Percentiles rank a stretch among this genome's conserved stretches.
Conservation (phyloP, 2,113 vertebrate species). For the Lophotis ruficrista region DNA sequence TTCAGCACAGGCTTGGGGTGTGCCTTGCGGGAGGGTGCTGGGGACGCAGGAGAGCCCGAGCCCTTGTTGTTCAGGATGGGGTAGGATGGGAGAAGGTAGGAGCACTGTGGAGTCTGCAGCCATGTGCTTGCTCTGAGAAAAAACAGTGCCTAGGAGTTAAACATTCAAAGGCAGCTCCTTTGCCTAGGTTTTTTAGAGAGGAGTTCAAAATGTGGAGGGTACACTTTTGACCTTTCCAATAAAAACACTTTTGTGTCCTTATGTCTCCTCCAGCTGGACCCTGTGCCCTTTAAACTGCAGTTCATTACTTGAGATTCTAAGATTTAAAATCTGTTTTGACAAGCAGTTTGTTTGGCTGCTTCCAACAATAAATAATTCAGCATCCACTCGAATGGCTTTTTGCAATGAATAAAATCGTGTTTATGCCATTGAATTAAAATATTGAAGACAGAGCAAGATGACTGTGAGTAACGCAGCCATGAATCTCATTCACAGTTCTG, state of each 20-base stretch:
- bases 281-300: neutral
- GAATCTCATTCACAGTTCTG: constrained; percentile 1
- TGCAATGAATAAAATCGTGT: neutral
- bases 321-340: constrained; percentile 8
- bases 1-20: neutral
- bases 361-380: constrained; percentile 8
- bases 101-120: neutral
- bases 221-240: neutral
- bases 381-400: neutral
- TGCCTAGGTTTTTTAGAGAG: neutral
- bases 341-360: neutral
- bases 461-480: neutral
- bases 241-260: neutral
- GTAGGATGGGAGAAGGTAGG: neutral
- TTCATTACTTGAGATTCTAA: neutral
- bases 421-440: constrained; percentile 13
- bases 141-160: neutral
- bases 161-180: neutral
- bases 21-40: rapidly evolving
- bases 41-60: neutral
- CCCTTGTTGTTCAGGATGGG: rapidly evolving
- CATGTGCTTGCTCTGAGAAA: neutral
- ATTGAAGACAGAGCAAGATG: neutral
- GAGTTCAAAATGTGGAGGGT: neutral
- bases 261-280: neutral